Base-by-base conservation (phyloP, 2,113 vertebrate genomes). In the Myotis lucifugus region DNA sequence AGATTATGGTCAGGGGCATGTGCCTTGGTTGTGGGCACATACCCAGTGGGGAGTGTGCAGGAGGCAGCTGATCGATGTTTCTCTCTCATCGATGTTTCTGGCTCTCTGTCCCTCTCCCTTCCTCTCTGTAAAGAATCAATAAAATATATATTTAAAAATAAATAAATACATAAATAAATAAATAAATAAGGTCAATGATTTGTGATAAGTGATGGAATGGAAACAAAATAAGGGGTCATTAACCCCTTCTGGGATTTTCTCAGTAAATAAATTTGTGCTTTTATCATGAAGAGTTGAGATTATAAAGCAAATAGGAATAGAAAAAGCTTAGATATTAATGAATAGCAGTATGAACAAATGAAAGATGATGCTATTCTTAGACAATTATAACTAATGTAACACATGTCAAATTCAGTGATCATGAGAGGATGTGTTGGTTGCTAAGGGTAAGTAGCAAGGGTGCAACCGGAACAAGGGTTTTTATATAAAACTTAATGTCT, bases 121-220 rank as follows among this genome's bases (percentile, higher is more conserved):
- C 42, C 42, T 42, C 42, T 42, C 42, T 42, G 42, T 42, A 42
- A 42, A 42, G 6, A 42, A 42, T 42, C 42, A 42, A 42, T 42
- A 42, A 42, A 42, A 42, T 42, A 42, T 7, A 42, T 42, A 40
- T 40, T 40, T 42, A 42, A 42, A 42, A 42, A 42, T 93, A 72
- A 93, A 42, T 67, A 29, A n/a, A n/a, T n/a, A n/a, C n/a, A n/a
- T n/a, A n/a, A n/a, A 29, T 95, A 72, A 93, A 42, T 67, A 29
- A n/a, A 29, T 95, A 72, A 93, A 42, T 67, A 29, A n/a, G n/a
- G 10, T 52, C 23, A 93, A 23, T 29, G 25, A 86, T 70, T 85
- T 85, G 10, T 42, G 27, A 25, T 66, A 64, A 77, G 4, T 70
- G 21, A 79, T 29, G 82, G 50, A 82, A 82, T 29, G 11, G 34